Evolutionary conservation across 2,113 vertebrate genomes (phyloP).

Genomic region (Amphiprion percula): DNA sequence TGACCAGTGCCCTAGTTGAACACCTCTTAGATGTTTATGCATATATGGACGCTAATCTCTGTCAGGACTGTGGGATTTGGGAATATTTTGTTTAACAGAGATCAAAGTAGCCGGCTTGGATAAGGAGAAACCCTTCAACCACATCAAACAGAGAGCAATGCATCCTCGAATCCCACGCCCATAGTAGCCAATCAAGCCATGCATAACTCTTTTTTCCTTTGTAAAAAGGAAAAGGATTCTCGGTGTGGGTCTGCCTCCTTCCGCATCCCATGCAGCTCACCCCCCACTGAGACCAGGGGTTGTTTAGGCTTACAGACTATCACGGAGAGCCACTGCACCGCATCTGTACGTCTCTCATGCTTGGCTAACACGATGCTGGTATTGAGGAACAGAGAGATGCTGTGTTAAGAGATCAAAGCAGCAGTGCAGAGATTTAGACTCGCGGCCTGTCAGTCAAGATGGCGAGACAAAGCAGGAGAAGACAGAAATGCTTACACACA

Average conservation of each 20-base stretch:
- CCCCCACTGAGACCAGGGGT: constrained; percentile 64
- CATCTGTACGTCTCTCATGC: constrained; percentile 68
- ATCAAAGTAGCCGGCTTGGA: constrained; percentile 77
- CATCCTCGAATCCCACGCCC: constrained; percentile 73
- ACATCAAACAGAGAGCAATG: constrained; percentile 80
- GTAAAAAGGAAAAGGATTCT: constrained; percentile 62
- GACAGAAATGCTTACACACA: constrained; percentile 80
- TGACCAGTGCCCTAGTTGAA: constrained; percentile 82
- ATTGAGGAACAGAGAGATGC: constrained; percentile 72
- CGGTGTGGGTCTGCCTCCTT: constrained; percentile 65
- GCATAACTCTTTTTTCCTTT: constrained; percentile 70
- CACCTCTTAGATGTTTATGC: constrained; percentile 83
- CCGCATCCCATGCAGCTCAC: constrained; percentile 53
- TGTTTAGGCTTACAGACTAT: constrained; percentile 60
- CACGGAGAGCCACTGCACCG: constrained; percentile 57
- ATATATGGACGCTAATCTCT: constrained; percentile 81
- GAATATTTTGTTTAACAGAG: constrained; percentile 83
- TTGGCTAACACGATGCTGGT: constrained; percentile 64
- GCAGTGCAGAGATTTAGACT: constrained; percentile 71
- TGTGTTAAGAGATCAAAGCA: constrained; percentile 80
- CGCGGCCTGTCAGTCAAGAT: constrained; percentile 71
- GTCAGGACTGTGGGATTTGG: constrained; percentile 84
- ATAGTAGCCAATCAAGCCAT: constrained; percentile 80
- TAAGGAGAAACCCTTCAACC: constrained; percentile 75
- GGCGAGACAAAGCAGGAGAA: constrained; percentile 74